These are phyloP conservation scores for Trematomus bernacchii DNA, from an alignment of 2,797 vertebrate species.

Conservation along the genomic window DNA sequence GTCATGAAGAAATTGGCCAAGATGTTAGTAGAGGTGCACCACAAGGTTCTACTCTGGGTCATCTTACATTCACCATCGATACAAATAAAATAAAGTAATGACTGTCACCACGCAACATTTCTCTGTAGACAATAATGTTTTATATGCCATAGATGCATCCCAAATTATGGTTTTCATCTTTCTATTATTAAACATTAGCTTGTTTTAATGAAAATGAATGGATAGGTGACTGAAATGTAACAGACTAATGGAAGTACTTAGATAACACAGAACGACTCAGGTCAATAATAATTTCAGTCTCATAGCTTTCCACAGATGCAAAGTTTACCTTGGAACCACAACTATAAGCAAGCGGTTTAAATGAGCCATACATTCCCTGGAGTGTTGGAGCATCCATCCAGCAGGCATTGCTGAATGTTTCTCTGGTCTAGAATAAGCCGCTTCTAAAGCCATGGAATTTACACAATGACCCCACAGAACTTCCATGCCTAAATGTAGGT, in stretches of 20 bases:
- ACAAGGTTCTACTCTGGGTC: neutral
- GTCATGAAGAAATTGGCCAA: neutral
- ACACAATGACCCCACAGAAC: neutral
- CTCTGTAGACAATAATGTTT: neutral
- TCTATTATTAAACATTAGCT: neutral
- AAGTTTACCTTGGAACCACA: constrained; percentile 21
- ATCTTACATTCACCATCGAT: neutral
- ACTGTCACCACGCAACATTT: neutral
- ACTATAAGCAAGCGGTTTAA: neutral
- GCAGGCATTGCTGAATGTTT: constrained; percentile 17
- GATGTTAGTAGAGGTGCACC: neutral
- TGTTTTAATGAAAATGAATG: neutral
- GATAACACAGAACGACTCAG: neutral
- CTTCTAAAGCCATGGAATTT: constrained; percentile 10
- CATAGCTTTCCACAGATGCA: constrained; percentile 9
- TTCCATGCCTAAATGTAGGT: neutral
- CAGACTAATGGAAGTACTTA: neutral
- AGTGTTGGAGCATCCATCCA: constrained; percentile 20
- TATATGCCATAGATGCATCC: neutral
- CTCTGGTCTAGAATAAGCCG: neutral
- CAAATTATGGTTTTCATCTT: neutral
- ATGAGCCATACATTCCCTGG: constrained; percentile 24
- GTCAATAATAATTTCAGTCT: constrained; percentile 4
- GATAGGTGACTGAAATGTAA: neutral
- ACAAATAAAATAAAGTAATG: neutral